These are phyloP conservation scores for Protophormia terraenovae DNA, from an alignment of 2,888 invertebrate species.

Conservation along the genomic window DNA sequence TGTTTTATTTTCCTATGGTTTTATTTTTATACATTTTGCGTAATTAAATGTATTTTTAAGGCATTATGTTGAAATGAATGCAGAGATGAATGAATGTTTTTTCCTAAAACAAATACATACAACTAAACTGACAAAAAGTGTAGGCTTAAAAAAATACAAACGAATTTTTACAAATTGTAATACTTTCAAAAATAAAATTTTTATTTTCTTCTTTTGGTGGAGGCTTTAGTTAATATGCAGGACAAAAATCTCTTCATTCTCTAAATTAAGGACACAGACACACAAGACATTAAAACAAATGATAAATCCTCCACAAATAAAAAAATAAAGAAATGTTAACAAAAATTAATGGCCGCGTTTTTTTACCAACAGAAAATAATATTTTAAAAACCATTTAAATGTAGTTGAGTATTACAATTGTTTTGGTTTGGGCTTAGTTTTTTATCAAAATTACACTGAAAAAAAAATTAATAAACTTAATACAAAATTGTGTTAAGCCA, in stretches of 20 bases:
- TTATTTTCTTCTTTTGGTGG: not conserved
- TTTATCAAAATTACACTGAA: conserved; percentile 23
- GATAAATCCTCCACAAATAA: conserved; percentile 52
- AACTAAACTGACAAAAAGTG: not conserved
- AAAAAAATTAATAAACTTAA: no score
- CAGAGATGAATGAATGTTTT: no score
- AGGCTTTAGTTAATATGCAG: not conserved
- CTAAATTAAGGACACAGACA: conserved; percentile 49
- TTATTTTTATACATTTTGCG: no score
- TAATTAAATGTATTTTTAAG: no score
- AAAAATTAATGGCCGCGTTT: conserved; percentile 47
- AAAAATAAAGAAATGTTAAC: conserved; percentile 29
- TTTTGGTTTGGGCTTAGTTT: conserved; percentile 47
- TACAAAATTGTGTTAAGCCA: no score
- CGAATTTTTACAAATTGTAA: not conserved
- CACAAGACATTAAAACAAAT: conserved; percentile 32
- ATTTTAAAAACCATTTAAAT: conserved; percentile 43
- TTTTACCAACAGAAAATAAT: conserved; percentile 25
- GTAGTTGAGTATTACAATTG: conserved; percentile 55
- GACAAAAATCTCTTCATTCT: conserved; percentile 48
- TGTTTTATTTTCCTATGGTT: no score
- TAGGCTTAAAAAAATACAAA: not conserved
- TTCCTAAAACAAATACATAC: no score
- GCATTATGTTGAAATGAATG: not conserved
- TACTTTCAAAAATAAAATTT: not conserved